These are phyloP conservation scores for Ceyx margarethae DNA, from an alignment of 2,113 vertebrate genomes.

Conservation along the genomic window DNA sequence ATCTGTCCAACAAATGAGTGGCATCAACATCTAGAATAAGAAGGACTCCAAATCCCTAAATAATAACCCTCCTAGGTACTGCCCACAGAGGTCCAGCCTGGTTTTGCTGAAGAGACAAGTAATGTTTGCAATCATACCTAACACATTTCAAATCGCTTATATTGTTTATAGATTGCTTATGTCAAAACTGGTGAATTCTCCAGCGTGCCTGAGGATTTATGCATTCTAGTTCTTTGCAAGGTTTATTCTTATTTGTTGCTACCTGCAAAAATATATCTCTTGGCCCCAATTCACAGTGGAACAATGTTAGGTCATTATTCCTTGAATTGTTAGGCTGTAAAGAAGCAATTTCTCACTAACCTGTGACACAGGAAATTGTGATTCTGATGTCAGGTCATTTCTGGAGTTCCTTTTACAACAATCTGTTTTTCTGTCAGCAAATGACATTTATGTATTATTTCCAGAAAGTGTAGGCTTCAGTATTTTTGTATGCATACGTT, in stretches of 20 bases:
- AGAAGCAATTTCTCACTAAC: conserved; percentile 73
- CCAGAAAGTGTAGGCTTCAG: conserved; percentile 34
- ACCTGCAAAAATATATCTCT: conserved; percentile 77
- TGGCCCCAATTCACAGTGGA: conserved; percentile 74
- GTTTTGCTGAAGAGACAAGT: conserved; percentile 36
- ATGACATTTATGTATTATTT: conserved; percentile 54
- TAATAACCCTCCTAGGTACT: neutral
- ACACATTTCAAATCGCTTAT: conserved; percentile 58
- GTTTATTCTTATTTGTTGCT: conserved; percentile 75
- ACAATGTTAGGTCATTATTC: conserved; percentile 73
- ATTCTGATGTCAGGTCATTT: conserved; percentile 54
- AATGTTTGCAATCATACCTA: conserved; percentile 30
- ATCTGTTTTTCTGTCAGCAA: conserved; percentile 54
- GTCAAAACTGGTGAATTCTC: conserved; percentile 70
- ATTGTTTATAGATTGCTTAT: conserved; percentile 72
- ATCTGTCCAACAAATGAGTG: neutral
- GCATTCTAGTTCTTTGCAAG: conserved; percentile 58
- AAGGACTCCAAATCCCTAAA: neutral
- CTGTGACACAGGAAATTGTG: conserved; percentile 43
- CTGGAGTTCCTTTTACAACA: conserved; percentile 50
- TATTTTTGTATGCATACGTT: conserved; percentile 32
- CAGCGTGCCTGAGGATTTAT: conserved; percentile 69
- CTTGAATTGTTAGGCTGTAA: conserved; percentile 76
- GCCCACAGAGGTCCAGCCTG: neutral
- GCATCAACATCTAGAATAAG: neutral